Conservation (phyloP, 2,888 invertebrate genomes). For the Ophion obscuratus region DNA sequence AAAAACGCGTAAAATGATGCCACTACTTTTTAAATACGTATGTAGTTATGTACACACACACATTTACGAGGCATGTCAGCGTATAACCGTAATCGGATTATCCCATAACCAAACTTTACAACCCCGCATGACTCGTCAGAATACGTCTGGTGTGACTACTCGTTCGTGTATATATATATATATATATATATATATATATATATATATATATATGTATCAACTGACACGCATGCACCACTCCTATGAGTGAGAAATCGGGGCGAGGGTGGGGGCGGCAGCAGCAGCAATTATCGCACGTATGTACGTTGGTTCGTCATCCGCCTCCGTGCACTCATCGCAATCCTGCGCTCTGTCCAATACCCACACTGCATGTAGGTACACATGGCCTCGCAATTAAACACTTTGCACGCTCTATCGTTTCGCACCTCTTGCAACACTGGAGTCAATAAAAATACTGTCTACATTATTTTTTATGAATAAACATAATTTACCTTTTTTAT, state of each 20-base stretch:
- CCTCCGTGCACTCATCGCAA: constrained; percentile 41
- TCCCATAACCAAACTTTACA: constrained; percentile 67
- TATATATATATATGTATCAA: not conserved
- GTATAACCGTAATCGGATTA: constrained; percentile 65
- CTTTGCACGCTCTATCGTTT: constrained; percentile 22
- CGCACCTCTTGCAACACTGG: not conserved
- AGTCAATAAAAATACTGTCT: constrained; percentile 3
- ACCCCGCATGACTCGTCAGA: constrained; percentile 64
- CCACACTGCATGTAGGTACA: constrained; percentile 18
- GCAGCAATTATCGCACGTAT: constrained; percentile 64
- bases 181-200: not conserved
- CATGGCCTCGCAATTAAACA: constrained; percentile 52
- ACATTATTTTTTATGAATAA: not conserved
- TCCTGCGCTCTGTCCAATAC: constrained; percentile 36
- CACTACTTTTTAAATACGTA: not conserved
- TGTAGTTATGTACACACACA: constrained; percentile 3
- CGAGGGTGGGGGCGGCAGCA: not conserved
- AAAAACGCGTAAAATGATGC: not conserved
- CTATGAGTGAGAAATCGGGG: constrained; percentile 32
- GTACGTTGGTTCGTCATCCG: constrained; percentile 56
- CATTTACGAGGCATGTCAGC: constrained; percentile 41
- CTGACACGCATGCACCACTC: constrained; percentile 48
- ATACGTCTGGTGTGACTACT: constrained; percentile 53
- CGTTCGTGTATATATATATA: not conserved
- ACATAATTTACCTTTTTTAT: not conserved